Evolutionary conservation across 1,140 invertebrate genomes (phyloP).

Genomic region (Anastrepha ludens): DNA sequence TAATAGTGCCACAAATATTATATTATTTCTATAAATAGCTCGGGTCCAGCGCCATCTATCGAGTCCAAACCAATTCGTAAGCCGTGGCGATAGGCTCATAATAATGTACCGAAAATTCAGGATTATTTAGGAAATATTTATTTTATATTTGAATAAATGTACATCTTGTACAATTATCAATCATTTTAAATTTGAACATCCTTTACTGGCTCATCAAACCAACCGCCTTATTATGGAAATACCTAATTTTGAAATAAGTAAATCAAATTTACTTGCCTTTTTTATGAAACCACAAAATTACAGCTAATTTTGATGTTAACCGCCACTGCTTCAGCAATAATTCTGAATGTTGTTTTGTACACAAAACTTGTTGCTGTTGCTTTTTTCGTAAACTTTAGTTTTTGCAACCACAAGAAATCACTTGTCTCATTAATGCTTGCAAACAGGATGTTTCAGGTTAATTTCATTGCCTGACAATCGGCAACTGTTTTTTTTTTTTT

Average conservation of each 20-base stretch:
- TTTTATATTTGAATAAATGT: too few species aligned
- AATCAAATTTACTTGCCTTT: slow-evolving; percentile 40
- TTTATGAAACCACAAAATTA: slow-evolving; percentile 22
- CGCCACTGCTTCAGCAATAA: slow-evolving; percentile 6
- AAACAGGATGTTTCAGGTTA: slow-evolving; percentile 45
- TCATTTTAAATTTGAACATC: neutral
- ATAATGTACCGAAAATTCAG: too few species aligned
- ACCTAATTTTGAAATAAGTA: neutral
- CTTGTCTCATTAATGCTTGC: slow-evolving; percentile 1
- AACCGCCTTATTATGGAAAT: neutral
- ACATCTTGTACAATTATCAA: too few species aligned
- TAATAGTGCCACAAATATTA: too few species aligned
- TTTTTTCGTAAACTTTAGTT: slow-evolving; percentile 22
- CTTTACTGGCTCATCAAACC: neutral
- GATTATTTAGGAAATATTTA: too few species aligned
- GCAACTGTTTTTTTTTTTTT: too few species aligned
- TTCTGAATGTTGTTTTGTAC: neutral
- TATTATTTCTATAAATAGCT: too few species aligned
- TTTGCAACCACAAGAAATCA: slow-evolving; percentile 22
- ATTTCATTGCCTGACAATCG: neutral
- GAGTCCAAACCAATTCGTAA: too few species aligned
- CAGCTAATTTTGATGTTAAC: slow-evolving; percentile 14
- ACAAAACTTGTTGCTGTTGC: neutral
- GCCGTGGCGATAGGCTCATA: too few species aligned
- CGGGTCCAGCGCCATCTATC: too few species aligned